Percentiles rank a stretch among this genome's conserved stretches.
Conservation (phyloP, 1,140 invertebrate species). For the Oreohelix idahoensis region DNA sequence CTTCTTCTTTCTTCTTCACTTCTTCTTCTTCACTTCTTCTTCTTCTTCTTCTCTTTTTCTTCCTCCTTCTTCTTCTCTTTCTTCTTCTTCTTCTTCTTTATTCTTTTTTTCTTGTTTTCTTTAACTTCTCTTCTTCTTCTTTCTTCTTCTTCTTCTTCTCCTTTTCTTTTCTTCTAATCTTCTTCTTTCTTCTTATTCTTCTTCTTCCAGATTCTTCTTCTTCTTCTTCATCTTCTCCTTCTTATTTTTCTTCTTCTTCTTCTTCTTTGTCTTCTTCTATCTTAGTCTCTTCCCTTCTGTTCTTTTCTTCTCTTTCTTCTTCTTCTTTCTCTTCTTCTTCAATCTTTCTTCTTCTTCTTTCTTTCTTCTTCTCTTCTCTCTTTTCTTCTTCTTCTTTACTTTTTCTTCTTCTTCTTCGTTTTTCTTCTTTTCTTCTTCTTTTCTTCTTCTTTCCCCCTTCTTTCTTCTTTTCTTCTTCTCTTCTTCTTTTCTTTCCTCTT, state of each 20-base stretch:
- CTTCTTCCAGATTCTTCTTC: background rate
- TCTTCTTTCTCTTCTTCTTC: background rate
- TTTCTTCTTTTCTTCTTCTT: background rate
- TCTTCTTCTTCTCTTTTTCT: background rate
- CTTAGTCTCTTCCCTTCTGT: background rate
- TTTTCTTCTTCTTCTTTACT: background rate
- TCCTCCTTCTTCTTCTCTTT: background rate
- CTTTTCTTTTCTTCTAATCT: background rate
- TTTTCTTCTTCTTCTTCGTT: background rate
- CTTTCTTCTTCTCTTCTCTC: conserved; percentile 11
- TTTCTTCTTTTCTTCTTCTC: background rate
- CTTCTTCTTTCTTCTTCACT: background rate
- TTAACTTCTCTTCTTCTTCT: background rate
- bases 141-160: background rate
- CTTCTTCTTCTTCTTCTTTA: background rate
- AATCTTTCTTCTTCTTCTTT: background rate
- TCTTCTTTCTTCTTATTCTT: conserved; percentile 1
- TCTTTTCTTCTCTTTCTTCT: background rate
- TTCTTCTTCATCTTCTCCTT: background rate
- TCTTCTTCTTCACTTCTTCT: background rate
- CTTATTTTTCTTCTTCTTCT: conserved; percentile 4
- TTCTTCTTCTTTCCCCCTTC: conserved; percentile 7
- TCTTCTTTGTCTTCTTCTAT: conserved; percentile 18
- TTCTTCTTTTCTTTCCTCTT: background rate
- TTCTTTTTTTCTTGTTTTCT: background rate